A percentile compares a stretch with the other conserved stretches of the same genome.
phyloP scores from a whole-genome alignment of 2,113 vertebrate genomes.

The Oryctolagus cuniculus region DNA sequence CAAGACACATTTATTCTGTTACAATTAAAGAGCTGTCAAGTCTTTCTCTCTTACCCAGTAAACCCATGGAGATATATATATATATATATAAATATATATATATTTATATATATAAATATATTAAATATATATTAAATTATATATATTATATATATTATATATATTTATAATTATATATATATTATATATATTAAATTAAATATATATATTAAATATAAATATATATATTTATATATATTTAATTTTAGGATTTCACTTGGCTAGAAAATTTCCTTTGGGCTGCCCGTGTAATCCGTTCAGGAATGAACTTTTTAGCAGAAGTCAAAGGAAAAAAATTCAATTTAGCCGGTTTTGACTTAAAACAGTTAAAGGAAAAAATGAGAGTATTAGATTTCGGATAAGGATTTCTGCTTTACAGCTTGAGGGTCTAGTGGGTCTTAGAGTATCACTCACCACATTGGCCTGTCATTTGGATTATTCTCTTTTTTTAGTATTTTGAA shows the following conservation, averaged over 20 bases:
- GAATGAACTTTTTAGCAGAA: conserved; percentile 75
- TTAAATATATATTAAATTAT: too few relatives aligned
- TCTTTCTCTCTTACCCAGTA: conserved; percentile 67
- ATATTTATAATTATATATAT: neutral
- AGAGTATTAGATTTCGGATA: conserved; percentile 74
- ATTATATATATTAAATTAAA: too few relatives aligned
- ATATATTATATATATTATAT: too few relatives aligned
- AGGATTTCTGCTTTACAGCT: conserved; percentile 76
- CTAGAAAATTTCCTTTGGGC: conserved; percentile 70
- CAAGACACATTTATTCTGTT: conserved; percentile 54
- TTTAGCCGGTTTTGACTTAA: conserved; percentile 73
- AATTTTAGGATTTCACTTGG: conserved; percentile 69
- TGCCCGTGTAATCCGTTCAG: conserved; percentile 69
- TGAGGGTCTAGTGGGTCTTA: conserved; percentile 55
- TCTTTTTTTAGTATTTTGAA: conserved; percentile 69
- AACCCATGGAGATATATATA: conserved; percentile 25
- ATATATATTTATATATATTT: neutral
- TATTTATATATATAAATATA: too few relatives aligned
- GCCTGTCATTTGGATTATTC: conserved; percentile 62
- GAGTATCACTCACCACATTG: conserved; percentile 54
- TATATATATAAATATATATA: neutral
- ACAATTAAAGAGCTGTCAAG: conserved; percentile 69
- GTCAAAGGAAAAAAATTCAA: conserved; percentile 67
- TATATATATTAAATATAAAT: too few relatives aligned
- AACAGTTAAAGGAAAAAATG: conserved; percentile 75